Evolutionary conservation across 2,797 vertebrate genomes (phyloP).

Genomic region (Jordanella pulchra): DNA sequence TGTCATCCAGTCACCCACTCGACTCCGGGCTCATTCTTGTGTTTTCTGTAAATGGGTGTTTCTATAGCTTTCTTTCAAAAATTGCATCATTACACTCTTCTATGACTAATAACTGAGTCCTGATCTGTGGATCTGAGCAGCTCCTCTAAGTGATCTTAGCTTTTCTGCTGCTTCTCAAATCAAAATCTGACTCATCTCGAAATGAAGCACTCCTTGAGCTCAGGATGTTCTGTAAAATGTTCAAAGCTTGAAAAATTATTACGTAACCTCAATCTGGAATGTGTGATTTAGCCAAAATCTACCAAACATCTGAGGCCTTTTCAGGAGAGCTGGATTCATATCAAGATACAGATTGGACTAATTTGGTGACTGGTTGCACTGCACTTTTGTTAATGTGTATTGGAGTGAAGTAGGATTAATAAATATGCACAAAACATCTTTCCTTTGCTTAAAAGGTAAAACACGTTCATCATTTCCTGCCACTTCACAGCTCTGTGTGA

Average conservation of each 20-base stretch:
- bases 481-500: too few species aligned
- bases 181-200: too few species aligned
- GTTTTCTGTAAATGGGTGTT: too few species aligned
- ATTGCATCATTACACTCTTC: too few species aligned
- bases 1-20: not conserved
- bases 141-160: not conserved
- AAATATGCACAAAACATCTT: too few species aligned
- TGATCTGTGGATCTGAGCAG: not conserved
- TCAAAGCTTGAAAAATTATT: not conserved
- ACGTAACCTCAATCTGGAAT: not conserved
- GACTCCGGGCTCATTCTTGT: not conserved
- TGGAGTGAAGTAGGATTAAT: too few species aligned
- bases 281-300: not conserved
- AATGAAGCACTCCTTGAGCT: too few species aligned
- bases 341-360: not conserved
- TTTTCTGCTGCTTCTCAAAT: too few species aligned
- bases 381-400: not conserved
- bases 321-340: not conserved
- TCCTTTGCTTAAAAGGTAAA: too few species aligned
- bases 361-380: not conserved
- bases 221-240: not conserved
- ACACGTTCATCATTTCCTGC: too few species aligned
- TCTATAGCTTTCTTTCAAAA: too few species aligned
- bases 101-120: too few species aligned
- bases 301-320: not conserved